Evolutionary conservation across 2,797 vertebrate species (phyloP), one percentile per base, ranked within the genome.

Genomic region (Brachyrhaphis roseni): DNA sequence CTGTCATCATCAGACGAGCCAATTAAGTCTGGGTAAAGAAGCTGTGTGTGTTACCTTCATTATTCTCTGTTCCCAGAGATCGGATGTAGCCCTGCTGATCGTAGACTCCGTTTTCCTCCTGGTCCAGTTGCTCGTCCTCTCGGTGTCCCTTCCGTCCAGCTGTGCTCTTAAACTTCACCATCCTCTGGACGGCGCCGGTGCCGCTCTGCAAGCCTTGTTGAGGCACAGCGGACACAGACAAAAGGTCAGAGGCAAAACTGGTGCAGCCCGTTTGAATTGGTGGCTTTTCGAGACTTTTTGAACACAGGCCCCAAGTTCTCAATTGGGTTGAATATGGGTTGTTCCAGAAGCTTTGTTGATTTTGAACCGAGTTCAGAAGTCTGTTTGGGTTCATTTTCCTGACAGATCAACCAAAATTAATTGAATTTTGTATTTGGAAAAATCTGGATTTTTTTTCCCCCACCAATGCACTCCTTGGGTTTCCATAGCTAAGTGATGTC

Each of bases 51-150:
- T 23, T 75, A 94, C 98, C 98, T 95, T 95, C 94, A 82, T 86
- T 20, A 18, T 82, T 72, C 28, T 93, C 93, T 79, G 90, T 77
- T 83, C 96, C 97, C 39, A 99, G 92, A 81, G 95, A 93, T 49
- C 97, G 94, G 87, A 98, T 89, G 51, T 99, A 99, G 75, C 92
- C 90, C 89, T 96, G 94, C 89, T 99, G 96, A 91, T 95, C 94
- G 12, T 96, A 90, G 66, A 92, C 72, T 62, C 96, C 96, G 1
- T 94, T 86, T 53, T 93, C 95, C 0, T 95, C 88, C 2, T 88
- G 94, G 8, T 91, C 86, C 8, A 87, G 84, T 36, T 80, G 76
- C 31, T 49, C 62, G 0, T 88, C 85, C 75, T 76, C 77, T 77
- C 1, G 43, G 59, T 15, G 36, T 11, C 78, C 31, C 45, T 77